Percentiles rank a stretch among this genome's conserved stretches.
Evolutionary conservation across 2,888 invertebrate genomes (phyloP).

Genomic region (Aplocera efformata): DNA sequence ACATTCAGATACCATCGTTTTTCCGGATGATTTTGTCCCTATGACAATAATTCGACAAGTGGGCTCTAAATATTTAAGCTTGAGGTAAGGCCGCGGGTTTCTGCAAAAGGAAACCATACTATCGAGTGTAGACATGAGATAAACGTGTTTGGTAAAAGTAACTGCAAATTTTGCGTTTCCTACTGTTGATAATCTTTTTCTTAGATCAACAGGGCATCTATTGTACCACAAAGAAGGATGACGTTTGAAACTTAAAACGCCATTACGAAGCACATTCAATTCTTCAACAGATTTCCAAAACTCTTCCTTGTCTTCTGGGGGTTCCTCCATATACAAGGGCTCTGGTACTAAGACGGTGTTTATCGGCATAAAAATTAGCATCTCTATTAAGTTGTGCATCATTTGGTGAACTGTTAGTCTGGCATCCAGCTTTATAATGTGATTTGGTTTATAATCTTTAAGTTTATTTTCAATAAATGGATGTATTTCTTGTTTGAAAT

Average conservation of each 20-base stretch:
- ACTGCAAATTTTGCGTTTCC: slow-evolving; percentile 80
- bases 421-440: slow-evolving; percentile 81
- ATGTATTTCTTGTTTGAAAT: slow-evolving; percentile 64
- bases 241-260: slow-evolving; percentile 49
- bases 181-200: slow-evolving; percentile 66
- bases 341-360: slow-evolving; percentile 60
- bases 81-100: slow-evolving; percentile 82
- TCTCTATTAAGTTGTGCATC: slow-evolving; percentile 69
- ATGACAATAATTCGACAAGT: slow-evolving; percentile 80
- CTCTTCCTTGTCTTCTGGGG: slow-evolving; percentile 58
- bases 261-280: slow-evolving; percentile 45
- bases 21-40: slow-evolving; percentile 82
- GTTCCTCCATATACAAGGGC: slow-evolving; percentile 59
- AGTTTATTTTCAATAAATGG: slow-evolving; percentile 74
- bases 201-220: slow-evolving; percentile 83
- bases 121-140: slow-evolving; percentile 76
- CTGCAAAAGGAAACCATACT: slow-evolving; percentile 75
- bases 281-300: slow-evolving; percentile 61
- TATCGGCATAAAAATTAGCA: slow-evolving; percentile 50
- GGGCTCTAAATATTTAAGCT: slow-evolving; percentile 78
- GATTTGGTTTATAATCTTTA: slow-evolving; percentile 74
- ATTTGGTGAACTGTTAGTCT: slow-evolving; percentile 66
- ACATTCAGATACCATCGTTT: slow-evolving; percentile 78
- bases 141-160: slow-evolving; percentile 82
- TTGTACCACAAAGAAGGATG: slow-evolving; percentile 79